phyloP scores from a whole-genome alignment of 2,888 invertebrate genomes.

The Neoitamus cyanurus region DNA sequence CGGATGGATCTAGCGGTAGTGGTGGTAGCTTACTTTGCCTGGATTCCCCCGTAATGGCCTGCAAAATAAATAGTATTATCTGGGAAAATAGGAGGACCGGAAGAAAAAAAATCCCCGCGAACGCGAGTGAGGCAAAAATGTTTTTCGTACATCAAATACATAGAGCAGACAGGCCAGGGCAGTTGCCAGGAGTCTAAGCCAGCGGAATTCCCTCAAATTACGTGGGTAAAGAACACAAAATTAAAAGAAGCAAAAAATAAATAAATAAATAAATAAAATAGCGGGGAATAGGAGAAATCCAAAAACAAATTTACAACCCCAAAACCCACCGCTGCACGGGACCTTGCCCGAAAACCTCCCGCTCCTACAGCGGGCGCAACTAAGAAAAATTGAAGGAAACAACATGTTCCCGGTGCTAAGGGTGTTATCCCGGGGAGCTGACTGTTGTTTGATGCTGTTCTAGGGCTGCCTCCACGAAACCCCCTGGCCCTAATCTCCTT shows the following conservation, averaged over 20 bases:
- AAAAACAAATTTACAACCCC: conserved; percentile 19
- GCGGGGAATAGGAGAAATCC: not conserved
- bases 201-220: not conserved
- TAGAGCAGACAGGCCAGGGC: not conserved
- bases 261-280: not conserved
- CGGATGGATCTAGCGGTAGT: not conserved
- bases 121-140: not conserved
- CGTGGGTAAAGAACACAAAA: conserved; percentile 13
- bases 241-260: not conserved
- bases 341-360: not conserved
- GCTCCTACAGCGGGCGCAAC: not conserved
- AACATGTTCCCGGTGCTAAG: conserved; percentile 1
- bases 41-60: not conserved
- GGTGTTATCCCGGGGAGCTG: not conserved
- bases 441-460: conserved; percentile 20
- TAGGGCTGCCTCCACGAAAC: not conserved
- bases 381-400: conserved; percentile 7
- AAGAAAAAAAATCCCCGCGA: not conserved
- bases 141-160: not conserved
- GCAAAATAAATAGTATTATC: not conserved
- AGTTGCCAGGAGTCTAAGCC: not conserved
- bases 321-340: not conserved
- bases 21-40: not conserved
- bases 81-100: not conserved
- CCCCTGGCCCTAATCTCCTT: not conserved